Evolutionary conservation across 2,113 vertebrate genomes (phyloP).

Genomic region (Egretta garzetta): DNA sequence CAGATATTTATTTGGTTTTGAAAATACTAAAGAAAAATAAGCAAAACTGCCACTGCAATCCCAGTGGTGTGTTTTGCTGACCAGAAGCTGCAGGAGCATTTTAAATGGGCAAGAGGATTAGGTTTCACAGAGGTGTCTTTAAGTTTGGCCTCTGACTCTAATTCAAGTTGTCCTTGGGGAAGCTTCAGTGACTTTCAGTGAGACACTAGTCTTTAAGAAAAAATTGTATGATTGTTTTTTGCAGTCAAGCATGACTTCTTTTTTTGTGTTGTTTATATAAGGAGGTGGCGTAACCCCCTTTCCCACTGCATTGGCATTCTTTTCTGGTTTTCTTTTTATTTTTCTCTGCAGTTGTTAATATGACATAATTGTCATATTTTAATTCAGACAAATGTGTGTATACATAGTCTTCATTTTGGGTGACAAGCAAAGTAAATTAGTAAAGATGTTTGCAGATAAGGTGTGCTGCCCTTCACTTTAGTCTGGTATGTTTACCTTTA

Average conservation of each 20-base stretch:
- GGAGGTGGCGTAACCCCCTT: background rate
- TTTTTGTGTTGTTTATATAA: background rate
- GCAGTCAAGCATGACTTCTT: background rate
- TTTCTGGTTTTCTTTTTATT: background rate
- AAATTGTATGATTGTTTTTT: background rate
- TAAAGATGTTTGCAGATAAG: background rate
- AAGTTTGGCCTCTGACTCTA: conserved; percentile 37
- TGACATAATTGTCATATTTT: background rate
- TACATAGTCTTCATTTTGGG: background rate
- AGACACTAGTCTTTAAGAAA: background rate
- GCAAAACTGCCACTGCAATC: background rate
- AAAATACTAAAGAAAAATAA: conserved; percentile 14
- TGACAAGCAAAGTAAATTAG: background rate
- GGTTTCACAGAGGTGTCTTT: conserved; percentile 43
- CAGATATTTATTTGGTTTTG: background rate
- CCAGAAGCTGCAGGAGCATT: conserved; percentile 17
- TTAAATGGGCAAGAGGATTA: conserved; percentile 47
- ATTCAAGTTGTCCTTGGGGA: conserved; percentile 40
- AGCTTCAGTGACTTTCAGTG: conserved; percentile 31
- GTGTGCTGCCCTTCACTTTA: background rate
- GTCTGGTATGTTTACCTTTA: background rate
- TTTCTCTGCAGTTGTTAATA: background rate
- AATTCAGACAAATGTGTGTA: background rate
- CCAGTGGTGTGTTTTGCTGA: background rate
- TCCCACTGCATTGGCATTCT: background rate